Conservation (phyloP, 1,140 invertebrate species). For the Eupristina koningsbergeri region DNA sequence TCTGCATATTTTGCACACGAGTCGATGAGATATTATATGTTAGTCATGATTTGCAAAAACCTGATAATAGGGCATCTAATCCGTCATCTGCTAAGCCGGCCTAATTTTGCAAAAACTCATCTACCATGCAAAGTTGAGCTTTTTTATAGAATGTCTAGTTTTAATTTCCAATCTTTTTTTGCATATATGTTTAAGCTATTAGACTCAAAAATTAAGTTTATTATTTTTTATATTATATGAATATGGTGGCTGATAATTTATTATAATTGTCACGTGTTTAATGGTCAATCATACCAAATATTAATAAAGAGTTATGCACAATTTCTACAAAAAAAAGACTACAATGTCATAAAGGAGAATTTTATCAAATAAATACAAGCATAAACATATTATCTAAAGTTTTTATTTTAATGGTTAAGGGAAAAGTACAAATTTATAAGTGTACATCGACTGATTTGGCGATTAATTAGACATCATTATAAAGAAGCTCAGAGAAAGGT, state of each 20-base stretch:
- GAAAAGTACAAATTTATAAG: neutral
- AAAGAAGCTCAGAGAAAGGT: neutral
- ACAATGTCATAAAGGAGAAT: too few species aligned
- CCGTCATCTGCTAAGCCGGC: neutral
- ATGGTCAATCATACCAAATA: too few species aligned
- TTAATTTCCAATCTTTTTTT: neutral
- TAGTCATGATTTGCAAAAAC: slow-evolving; percentile 15
- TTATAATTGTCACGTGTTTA: too few species aligned
- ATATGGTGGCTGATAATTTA: too few species aligned
- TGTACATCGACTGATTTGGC: too few species aligned
- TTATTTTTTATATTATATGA: too few species aligned
- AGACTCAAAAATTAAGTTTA: too few species aligned
- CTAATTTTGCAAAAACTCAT: neutral
- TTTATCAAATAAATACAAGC: neutral
- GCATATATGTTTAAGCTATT: too few species aligned
- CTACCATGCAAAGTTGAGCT: neutral
- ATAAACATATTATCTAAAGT: slow-evolving; percentile 8
- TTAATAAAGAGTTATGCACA: neutral
- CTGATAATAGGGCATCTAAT: slow-evolving; percentile 17
- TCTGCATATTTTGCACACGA: too few species aligned
- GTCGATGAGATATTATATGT: neutral
- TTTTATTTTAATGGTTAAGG: neutral
- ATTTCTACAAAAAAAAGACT: neutral
- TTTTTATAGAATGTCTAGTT: neutral
- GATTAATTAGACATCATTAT: too few species aligned